phyloP scores from a whole-genome alignment of 2,888 invertebrate species.

The Volucella inanis region DNA sequence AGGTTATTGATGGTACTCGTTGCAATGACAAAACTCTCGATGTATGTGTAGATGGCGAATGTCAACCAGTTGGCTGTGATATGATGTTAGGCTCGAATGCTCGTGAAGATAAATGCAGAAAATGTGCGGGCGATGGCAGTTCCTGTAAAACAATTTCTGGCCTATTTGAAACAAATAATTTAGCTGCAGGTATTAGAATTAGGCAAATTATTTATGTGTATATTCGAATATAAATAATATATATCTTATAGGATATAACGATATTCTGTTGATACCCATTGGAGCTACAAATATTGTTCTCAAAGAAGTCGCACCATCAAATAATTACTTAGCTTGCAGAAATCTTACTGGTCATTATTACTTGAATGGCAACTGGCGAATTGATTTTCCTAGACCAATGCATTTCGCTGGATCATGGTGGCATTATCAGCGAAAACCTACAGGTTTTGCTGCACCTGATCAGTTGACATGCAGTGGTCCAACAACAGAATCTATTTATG shows the following conservation, averaged over 20 bases:
- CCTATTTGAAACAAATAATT: slow-evolving; percentile 88
- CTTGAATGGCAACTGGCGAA: slow-evolving; percentile 96
- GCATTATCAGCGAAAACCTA: slow-evolving; percentile 92
- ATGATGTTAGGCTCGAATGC: slow-evolving; percentile 94
- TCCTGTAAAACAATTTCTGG: slow-evolving; percentile 92
- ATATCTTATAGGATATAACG: slow-evolving; percentile 92
- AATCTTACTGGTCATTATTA: slow-evolving; percentile 93
- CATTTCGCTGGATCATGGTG: slow-evolving; percentile 93
- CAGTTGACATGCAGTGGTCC: slow-evolving; percentile 93
- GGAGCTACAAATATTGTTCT: slow-evolving; percentile 96
- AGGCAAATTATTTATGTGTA: neutral
- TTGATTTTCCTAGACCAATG: slow-evolving; percentile 93
- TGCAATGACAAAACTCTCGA: slow-evolving; percentile 92
- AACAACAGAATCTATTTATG: slow-evolving; percentile 93
- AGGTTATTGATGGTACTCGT: slow-evolving; percentile 92
- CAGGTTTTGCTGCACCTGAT: slow-evolving; percentile 93
- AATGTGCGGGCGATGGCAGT: slow-evolving; percentile 95
- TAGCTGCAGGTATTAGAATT: slow-evolving; percentile 86
- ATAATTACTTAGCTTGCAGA: slow-evolving; percentile 95
- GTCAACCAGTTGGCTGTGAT: slow-evolving; percentile 97
- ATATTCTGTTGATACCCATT: slow-evolving; percentile 93
- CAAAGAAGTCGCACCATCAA: slow-evolving; percentile 90
- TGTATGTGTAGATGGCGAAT: slow-evolving; percentile 97
- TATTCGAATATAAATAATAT: neutral
- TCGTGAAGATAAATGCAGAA: slow-evolving; percentile 94